phyloP scores from a whole-genome alignment of 1,140 invertebrate genomes.

The Zaprionus nigranus region DNA sequence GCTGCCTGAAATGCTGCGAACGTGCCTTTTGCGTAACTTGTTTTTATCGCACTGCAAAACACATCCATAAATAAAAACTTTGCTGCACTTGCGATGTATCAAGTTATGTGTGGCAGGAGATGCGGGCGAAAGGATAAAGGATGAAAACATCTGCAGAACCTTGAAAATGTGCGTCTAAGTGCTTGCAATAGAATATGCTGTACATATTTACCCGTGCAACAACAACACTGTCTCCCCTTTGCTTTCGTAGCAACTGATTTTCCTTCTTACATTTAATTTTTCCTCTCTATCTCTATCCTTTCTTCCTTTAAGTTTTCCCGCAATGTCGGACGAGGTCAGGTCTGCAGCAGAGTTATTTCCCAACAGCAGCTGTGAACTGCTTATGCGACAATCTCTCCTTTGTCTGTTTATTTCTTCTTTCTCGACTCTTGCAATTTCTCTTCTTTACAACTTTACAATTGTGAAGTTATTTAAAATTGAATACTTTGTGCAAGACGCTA shows the following conservation, averaged over 20 bases:
- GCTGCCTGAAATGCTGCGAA: slow-evolving; percentile 22
- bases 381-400: neutral
- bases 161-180: slow-evolving; percentile 39
- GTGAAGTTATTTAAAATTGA: slow-evolving; percentile 8
- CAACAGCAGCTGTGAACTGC: slow-evolving; percentile 13
- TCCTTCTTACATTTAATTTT: neutral
- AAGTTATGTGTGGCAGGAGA: slow-evolving; percentile 16
- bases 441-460: neutral
- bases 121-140: slow-evolving; percentile 12
- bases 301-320: slow-evolving; percentile 6
- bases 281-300: neutral
- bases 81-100: slow-evolving; percentile 25
- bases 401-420: neutral
- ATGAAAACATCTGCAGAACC: slow-evolving; percentile 33
- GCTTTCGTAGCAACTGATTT: slow-evolving; percentile 25
- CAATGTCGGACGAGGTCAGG: slow-evolving; percentile 23
- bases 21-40: slow-evolving; percentile 57
- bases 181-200: slow-evolving; percentile 38
- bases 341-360: slow-evolving; percentile 11
- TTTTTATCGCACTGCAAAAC: slow-evolving; percentile 66
- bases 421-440: neutral
- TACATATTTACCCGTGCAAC: slow-evolving; percentile 24
- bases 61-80: slow-evolving; percentile 69
- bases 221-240: slow-evolving; percentile 8
- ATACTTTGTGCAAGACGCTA: neutral